Evolutionary conservation across 1,140 invertebrate species (phyloP), one percentile per base, ranked within the genome.

Genomic region (Drosophila bipectinata): DNA sequence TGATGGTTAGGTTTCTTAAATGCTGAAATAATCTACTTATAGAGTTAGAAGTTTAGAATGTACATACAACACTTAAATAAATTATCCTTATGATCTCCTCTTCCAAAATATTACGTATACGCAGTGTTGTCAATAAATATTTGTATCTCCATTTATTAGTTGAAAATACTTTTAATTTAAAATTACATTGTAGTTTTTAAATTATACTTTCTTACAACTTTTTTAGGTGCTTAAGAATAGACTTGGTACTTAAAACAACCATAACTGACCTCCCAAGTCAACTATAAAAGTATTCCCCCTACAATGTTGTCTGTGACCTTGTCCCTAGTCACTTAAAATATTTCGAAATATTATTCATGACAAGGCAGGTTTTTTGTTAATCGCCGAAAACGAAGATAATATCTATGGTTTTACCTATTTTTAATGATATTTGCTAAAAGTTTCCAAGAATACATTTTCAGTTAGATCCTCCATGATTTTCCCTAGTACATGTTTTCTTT

Each of bases 401-500:
- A 44, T 44, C 18, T 15, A 24, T 18, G 18, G 44, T 47, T 47
- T 47, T 47, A 47, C 44, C 44, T 3, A 47, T 4, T 47, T 47
- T 47, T 21, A 47, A 47, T 53, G 10, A 30, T 53, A 32, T 41
- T 55, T 44, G 15, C 15, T 10, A 21, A 12, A 0, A 30, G n/a
- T 66, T 45, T 5, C 9, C 30, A 4, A 30, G 52, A 28, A 7
- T 12, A 12, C 28, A 15, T 9, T 32, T 26, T 6, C 3, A 4
- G 48, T 49, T 51, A 72, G 49, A 72, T 64, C 39, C 74, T 74
- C 28, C 26, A 26, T 53, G 45, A 53, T 37, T 66, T 74, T 64
- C 41, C 55, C 26, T 24, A 7, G 30, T 51, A 34, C 53, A 28
- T 51, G 55, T 74, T 54, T 47, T 10, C 39, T 30, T 0, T 34